These are phyloP conservation scores for Oscheius sp. DNA, from an alignment of 2,888 invertebrate genomes.

Conservation along the genomic window DNA sequence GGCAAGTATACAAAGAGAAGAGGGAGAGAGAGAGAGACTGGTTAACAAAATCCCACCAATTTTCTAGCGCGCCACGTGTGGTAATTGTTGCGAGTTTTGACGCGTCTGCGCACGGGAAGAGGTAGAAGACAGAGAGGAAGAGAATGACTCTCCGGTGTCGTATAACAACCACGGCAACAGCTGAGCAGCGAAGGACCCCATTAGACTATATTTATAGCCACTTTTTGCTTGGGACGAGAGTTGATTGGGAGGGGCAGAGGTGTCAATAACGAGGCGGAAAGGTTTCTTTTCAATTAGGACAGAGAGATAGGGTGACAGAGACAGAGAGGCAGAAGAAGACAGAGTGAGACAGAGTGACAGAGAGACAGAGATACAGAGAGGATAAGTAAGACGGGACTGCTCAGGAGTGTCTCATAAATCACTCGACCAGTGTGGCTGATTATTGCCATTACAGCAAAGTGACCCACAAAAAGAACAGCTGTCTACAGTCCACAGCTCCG, in stretches of 20 bases:
- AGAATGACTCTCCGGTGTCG: neutral
- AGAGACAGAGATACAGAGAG: neutral
- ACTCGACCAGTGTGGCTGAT: slow-evolving; percentile 23
- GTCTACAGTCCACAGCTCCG: slow-evolving; percentile 21
- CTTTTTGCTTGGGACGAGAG: too few relatives aligned
- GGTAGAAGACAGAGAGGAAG: neutral
- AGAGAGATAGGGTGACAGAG: neutral
- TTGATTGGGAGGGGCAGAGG: neutral
- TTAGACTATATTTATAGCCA: slow-evolving; percentile 10
- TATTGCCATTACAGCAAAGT: slow-evolving; percentile 31
- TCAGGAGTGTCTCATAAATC: neutral
- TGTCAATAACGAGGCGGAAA: neutral
- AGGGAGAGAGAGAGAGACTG: neutral
- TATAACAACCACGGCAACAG: slow-evolving; percentile 15
- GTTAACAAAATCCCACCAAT: slow-evolving; percentile 8
- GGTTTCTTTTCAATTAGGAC: neutral
- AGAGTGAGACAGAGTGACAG: neutral
- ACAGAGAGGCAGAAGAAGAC: neutral
- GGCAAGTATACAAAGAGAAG: neutral
- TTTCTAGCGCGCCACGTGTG: slow-evolving; percentile 9
- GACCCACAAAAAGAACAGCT: slow-evolving; percentile 26
- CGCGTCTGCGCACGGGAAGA: neutral
- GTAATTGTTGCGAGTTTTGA: slow-evolving; percentile 27
- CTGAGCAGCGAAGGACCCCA: slow-evolving; percentile 14
- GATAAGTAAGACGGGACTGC: neutral